phyloP scores from a whole-genome alignment of 2,113 vertebrate species.

The Pelecanoides urinatrix region DNA sequence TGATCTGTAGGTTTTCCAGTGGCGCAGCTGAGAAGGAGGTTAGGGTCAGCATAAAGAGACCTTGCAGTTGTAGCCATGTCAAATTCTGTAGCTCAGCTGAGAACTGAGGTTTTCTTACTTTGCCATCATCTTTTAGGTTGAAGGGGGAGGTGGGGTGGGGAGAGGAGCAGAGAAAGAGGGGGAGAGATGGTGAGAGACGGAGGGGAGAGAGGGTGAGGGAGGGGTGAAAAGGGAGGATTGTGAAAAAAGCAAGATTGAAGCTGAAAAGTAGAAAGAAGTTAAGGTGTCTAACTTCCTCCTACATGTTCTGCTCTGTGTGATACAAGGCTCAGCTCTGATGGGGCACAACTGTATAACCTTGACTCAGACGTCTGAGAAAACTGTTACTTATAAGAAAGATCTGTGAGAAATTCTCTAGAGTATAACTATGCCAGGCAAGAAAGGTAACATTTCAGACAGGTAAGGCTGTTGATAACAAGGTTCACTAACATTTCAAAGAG shows the following conservation, averaged over 20 bases:
- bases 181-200: background rate
- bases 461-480: background rate
- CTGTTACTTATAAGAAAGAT: background rate
- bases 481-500: background rate
- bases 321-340: background rate
- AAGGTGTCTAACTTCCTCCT: background rate
- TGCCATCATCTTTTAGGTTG: background rate
- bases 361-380: background rate
- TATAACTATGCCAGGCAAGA: background rate
- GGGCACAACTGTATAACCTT: background rate
- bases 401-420: background rate
- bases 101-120: background rate
- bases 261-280: background rate
- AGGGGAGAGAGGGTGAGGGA: background rate
- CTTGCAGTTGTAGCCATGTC: background rate
- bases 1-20: background rate
- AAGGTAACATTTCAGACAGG: background rate
- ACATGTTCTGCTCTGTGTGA: background rate
- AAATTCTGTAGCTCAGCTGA: background rate
- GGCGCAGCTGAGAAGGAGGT: background rate
- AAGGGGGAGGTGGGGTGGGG: too few species aligned
- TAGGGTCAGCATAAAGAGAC: background rate
- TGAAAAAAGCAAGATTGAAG: background rate
- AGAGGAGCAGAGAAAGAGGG: background rate
- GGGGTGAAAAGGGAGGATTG: background rate